A percentile compares a stretch with the other conserved stretches of the same genome.
These are phyloP conservation scores for Limonius californicus DNA, from an alignment of 1,140 invertebrate species.

Conservation along the genomic window DNA sequence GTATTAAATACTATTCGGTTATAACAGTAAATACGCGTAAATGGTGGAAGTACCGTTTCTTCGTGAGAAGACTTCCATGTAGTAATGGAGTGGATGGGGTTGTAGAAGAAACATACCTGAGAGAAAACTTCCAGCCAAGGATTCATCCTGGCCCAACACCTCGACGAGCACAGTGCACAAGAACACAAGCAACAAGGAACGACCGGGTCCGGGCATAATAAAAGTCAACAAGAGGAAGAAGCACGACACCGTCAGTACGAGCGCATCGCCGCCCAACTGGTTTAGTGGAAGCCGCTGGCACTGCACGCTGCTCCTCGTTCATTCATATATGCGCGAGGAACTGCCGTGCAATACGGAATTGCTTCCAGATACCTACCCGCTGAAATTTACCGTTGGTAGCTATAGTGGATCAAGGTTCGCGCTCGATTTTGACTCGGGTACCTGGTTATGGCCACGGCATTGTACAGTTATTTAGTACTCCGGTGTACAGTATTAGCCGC, in stretches of 20 bases:
- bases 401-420: conserved; percentile 21
- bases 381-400: conserved; percentile 24
- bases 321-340: conserved; percentile 21
- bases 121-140: conserved; percentile 70
- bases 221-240: conserved; percentile 3
- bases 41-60: background rate
- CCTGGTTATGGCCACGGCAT: background rate
- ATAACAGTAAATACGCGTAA: conserved; percentile 4
- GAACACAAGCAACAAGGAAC: conserved; percentile 10
- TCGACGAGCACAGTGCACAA: conserved; percentile 24
- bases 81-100: background rate
- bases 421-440: background rate
- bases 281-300: conserved; percentile 14
- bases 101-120: conserved; percentile 55
- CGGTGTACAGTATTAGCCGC: background rate
- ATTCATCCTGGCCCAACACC: conserved; percentile 62
- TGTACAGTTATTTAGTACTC: conserved; percentile 7
- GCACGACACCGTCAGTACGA: conserved; percentile 12
- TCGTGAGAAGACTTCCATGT: background rate
- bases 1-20: too few relatives aligned
- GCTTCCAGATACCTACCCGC: conserved; percentile 14
- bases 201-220: conserved; percentile 24
- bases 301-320: conserved; percentile 1
- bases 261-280: conserved; percentile 21
- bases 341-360: conserved; percentile 23